These are phyloP conservation scores for Andrena camellia DNA, from an alignment of 2,888 invertebrate species.

Conservation along the genomic window DNA sequence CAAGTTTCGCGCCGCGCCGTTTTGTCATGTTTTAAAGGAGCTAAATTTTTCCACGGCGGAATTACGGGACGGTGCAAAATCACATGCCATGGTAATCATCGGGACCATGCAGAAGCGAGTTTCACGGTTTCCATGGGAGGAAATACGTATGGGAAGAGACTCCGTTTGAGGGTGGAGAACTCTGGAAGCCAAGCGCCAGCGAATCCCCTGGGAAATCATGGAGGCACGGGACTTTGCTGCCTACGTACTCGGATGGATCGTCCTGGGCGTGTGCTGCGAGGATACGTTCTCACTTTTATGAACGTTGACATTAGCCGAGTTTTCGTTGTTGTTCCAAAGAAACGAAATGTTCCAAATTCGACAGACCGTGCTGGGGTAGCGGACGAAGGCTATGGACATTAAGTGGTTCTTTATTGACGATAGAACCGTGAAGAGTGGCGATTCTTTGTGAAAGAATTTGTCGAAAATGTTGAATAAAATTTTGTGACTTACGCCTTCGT, in stretches of 20 bases:
- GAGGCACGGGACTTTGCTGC: conserved; percentile 76
- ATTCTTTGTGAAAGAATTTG: no score
- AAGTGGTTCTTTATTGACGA: not conserved
- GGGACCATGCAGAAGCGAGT: conserved; percentile 45
- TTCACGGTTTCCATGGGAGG: conserved; percentile 50
- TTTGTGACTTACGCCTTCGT: no score
- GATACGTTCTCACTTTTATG: conserved; percentile 63
- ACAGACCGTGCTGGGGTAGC: no score
- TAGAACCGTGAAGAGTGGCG: no score
- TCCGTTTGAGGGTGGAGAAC: conserved; percentile 62
- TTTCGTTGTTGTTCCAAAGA: conserved; percentile 19
- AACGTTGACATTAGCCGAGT: conserved; percentile 63
- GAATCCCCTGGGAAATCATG: conserved; percentile 82
- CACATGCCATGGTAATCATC: conserved; percentile 58
- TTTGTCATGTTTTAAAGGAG: not conserved
- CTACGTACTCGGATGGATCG: conserved; percentile 60
- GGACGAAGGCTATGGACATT: not conserved
- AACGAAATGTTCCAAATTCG: not conserved
- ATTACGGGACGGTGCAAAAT: conserved; percentile 47
- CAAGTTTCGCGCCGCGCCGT: not conserved
- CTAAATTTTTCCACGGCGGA: conserved; percentile 33
- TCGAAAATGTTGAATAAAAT: no score
- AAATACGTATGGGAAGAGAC: conserved; percentile 59
- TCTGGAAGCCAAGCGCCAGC: conserved; percentile 62
- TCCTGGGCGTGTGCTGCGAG: conserved; percentile 65